phyloP scores from a whole-genome alignment of 1,140 invertebrate species.

The Vollenhovia emeryi region DNA sequence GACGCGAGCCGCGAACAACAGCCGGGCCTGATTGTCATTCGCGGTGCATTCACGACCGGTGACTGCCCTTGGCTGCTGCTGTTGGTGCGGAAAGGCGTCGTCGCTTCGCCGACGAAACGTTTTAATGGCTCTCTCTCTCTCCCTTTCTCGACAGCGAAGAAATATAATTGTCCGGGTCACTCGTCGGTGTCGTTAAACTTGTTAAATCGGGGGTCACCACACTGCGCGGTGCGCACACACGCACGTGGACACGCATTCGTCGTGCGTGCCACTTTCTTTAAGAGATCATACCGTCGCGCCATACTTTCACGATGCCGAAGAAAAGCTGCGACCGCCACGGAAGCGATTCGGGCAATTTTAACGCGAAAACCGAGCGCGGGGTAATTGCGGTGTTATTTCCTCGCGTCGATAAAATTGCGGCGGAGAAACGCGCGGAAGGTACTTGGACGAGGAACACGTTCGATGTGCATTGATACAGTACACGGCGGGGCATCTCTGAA shows the following conservation, averaged over 20 bases:
- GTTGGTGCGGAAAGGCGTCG: conserved; percentile 63
- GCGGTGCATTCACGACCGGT: conserved; percentile 56
- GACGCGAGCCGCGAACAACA: conserved; percentile 24
- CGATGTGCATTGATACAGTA: neutral
- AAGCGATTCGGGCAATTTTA: conserved; percentile 41
- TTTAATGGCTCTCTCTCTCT: conserved; percentile 55
- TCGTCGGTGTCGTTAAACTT: conserved; percentile 71
- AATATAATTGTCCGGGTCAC: conserved; percentile 67
- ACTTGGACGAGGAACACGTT: neutral
- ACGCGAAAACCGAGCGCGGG: neutral
- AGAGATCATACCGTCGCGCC: neutral
- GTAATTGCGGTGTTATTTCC: conserved; percentile 28
- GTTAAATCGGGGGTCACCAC: conserved; percentile 63
- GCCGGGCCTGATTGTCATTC: conserved; percentile 67
- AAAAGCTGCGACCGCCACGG: neutral
- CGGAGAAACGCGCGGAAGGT: conserved; percentile 1
- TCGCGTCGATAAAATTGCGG: conserved; percentile 14
- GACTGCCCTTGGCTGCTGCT: conserved; percentile 68
- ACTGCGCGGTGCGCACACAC: neutral
- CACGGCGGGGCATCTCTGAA: neutral
- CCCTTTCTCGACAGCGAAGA: conserved; percentile 51
- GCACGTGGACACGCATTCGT: neutral
- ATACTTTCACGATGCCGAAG: conserved; percentile 25
- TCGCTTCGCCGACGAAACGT: conserved; percentile 60
- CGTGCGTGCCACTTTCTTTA: conserved; percentile 36